Percentiles rank a stretch among this genome's conserved stretches.
Evolutionary conservation across 37 sponge, comb jelly and placozoan genomes (phyloP).

Genomic region (Chondrilla cf. caribensis): DNA sequence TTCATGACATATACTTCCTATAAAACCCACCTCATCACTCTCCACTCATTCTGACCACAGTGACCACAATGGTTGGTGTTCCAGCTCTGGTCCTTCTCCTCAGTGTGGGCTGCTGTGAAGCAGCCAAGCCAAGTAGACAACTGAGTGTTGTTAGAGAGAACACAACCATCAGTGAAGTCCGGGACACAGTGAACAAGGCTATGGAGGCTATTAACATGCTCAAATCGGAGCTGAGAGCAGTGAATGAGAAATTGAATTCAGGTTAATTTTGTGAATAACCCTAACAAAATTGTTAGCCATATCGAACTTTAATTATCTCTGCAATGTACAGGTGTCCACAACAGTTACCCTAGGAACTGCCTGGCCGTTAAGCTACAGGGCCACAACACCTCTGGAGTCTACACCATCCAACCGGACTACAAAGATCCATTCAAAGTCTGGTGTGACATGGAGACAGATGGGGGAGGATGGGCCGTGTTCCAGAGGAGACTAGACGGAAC

Average conservation of each 20-base stretch:
- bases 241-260: neutral
- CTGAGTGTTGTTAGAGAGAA: too few relatives aligned
- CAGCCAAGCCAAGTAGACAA: too few relatives aligned
- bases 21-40: too few relatives aligned
- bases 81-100: too few relatives aligned
- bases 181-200: neutral
- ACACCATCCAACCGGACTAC: slow-evolving; percentile 4
- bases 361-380: slow-evolving; percentile 4
- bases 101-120: too few relatives aligned
- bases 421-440: slow-evolving; percentile 14
- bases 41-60: too few relatives aligned
- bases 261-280: too few relatives aligned
- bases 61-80: too few relatives aligned
- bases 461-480: slow-evolving; percentile 30
- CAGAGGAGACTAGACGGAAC: slow-evolving; percentile 13
- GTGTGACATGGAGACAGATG: slow-evolving; percentile 25
- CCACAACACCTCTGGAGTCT: slow-evolving; percentile 11
- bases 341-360: neutral
- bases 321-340: neutral
- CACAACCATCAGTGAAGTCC: neutral
- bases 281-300: too few relatives aligned
- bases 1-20: too few relatives aligned
- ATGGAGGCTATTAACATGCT: neutral
- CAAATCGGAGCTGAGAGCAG: neutral
- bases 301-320: too few relatives aligned